These are phyloP conservation scores for Lateolabrax maculatus DNA, from an alignment of 2,797 vertebrate genomes.

Conservation along the genomic window DNA sequence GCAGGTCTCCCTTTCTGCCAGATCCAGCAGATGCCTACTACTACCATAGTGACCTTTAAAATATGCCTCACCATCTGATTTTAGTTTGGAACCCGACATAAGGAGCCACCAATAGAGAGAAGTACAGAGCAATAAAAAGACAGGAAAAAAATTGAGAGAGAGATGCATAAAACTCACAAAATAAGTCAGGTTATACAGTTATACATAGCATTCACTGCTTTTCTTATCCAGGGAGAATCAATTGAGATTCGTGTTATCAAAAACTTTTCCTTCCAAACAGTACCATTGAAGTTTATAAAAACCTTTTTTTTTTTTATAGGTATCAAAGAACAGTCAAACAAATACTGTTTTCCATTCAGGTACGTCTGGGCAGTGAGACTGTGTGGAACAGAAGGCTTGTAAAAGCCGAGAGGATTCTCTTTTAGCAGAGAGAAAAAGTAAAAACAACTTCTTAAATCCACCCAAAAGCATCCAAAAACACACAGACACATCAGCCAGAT, in stretches of 20 bases:
- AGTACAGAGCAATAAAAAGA: slow-evolving; percentile 23
- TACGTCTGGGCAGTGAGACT: slow-evolving; percentile 45
- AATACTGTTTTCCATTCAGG: slow-evolving; percentile 50
- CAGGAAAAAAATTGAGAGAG: neutral
- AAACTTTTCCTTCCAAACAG: slow-evolving; percentile 42
- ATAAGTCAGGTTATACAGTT: neutral
- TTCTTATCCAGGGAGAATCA: slow-evolving; percentile 28
- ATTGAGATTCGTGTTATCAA: slow-evolving; percentile 40
- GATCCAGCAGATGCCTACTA: slow-evolving; percentile 69
- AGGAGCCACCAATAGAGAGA: slow-evolving; percentile 26
- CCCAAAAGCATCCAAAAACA: slow-evolving; percentile 67
- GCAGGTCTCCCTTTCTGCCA: slow-evolving; percentile 65
- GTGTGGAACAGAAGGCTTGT: slow-evolving; percentile 47
- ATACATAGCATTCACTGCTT: slow-evolving; percentile 2
- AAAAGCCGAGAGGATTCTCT: slow-evolving; percentile 63
- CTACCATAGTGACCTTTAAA: slow-evolving; percentile 82
- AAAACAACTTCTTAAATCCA: slow-evolving; percentile 67
- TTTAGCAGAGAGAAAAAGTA: slow-evolving; percentile 48
- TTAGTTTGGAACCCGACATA: slow-evolving; percentile 56
- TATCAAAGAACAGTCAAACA: slow-evolving; percentile 50
- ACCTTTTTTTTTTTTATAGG: slow-evolving; percentile 25
- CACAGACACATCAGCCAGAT: slow-evolving; percentile 68
- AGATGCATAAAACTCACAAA: neutral
- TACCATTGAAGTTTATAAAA: slow-evolving; percentile 30
- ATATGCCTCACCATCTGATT: slow-evolving; percentile 80